phyloP scores from a whole-genome alignment of 1,140 invertebrate species.

The Wiebesia pumilae region DNA sequence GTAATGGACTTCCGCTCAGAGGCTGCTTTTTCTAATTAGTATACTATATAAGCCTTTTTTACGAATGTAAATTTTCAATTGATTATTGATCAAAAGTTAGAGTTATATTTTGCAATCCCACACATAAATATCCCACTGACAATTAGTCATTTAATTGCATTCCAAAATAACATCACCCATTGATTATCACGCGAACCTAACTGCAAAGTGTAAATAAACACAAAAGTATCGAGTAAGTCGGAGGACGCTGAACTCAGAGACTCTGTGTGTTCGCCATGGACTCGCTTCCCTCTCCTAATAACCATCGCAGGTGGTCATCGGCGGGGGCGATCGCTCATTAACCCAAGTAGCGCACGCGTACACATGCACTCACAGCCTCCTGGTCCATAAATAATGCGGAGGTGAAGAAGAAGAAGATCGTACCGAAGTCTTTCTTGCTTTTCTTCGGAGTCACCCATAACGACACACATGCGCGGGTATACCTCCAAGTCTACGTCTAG shows the following conservation, averaged over 20 bases:
- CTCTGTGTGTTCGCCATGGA: neutral
- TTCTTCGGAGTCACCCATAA: neutral
- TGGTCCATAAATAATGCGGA: constrained; percentile 40
- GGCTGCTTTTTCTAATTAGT: too few species aligned
- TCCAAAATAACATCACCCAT: neutral
- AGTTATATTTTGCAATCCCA: neutral
- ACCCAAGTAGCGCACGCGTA: neutral
- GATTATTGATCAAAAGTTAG: neutral
- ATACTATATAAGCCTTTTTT: too few species aligned
- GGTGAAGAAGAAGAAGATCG: neutral
- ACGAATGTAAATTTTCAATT: neutral
- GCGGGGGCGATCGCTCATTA: constrained; percentile 48
- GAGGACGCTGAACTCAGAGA: neutral
- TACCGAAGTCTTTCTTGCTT: neutral
- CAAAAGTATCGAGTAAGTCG: neutral
- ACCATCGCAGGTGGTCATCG: constrained; percentile 49
- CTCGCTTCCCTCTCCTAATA: constrained; percentile 19
- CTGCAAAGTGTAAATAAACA: neutral
- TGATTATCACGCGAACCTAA: neutral
- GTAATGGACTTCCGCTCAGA: too few species aligned
- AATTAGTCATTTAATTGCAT: neutral
- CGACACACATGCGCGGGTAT: neutral
- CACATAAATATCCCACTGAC: neutral
- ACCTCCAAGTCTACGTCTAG: neutral
- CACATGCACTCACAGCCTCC: neutral